These are phyloP conservation scores for Mesopsocus fuscifrons DNA, from an alignment of 2,888 invertebrate species.

Conservation along the genomic window DNA sequence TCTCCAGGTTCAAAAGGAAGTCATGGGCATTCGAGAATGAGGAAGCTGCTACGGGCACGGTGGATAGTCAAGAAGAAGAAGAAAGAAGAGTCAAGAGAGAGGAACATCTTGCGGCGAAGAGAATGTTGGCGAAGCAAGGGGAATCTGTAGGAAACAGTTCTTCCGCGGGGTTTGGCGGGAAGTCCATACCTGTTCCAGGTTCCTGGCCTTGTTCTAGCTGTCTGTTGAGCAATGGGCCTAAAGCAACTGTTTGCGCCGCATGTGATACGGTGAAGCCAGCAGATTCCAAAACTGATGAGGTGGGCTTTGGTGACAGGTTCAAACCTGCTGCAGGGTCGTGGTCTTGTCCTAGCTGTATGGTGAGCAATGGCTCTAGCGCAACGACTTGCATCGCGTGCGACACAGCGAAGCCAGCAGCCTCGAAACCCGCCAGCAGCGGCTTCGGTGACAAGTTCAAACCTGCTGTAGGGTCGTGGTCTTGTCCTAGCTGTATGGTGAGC, in stretches of 20 bases:
- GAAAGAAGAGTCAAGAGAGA: no score
- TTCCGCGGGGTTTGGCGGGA: conserved; percentile 20
- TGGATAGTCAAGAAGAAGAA: no score
- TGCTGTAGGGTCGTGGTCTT: conserved; percentile 31
- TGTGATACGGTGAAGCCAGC: conserved; percentile 23
- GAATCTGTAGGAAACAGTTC: no score
- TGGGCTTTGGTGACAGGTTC: conserved; percentile 14
- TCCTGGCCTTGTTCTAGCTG: conserved; percentile 49
- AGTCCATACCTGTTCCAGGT: conserved; percentile 32
- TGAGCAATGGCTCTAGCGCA: conserved; percentile 28
- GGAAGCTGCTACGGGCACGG: no score
- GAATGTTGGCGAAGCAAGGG: no score
- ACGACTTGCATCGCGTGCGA: conserved; percentile 34
- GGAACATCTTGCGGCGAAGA: no score
- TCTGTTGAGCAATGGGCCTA: conserved; percentile 34
- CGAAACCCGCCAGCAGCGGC: conserved; percentile 23
- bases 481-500: conserved; percentile 33
- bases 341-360: conserved; percentile 37
- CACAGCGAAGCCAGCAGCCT: conserved; percentile 26
- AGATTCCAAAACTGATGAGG: no score
- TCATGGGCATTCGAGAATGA: no score
- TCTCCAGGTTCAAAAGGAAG: conserved; percentile 13
- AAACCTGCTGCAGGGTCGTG: conserved; percentile 23
- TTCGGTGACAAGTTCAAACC: conserved; percentile 15
- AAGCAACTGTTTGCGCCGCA: conserved; percentile 30